These are phyloP conservation scores for Chaetorhynchus papuensis DNA, from an alignment of 2,113 vertebrate genomes.

Conservation along the genomic window DNA sequence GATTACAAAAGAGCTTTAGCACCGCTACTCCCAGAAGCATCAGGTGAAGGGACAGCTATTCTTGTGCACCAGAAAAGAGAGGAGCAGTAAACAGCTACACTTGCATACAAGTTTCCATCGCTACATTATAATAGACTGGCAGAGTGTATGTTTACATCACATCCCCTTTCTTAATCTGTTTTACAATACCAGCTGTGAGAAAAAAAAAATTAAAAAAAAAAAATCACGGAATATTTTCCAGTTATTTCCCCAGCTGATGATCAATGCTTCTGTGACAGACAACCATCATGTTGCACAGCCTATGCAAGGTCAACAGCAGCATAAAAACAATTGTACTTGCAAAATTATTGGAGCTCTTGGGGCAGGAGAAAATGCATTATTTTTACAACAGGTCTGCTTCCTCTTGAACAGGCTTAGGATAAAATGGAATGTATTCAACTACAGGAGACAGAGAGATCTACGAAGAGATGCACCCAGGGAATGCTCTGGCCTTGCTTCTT, in stretches of 20 bases:
- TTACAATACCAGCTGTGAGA: background rate
- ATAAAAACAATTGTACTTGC: background rate
- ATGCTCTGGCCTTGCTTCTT: background rate
- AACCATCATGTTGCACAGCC: background rate
- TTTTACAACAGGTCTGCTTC: background rate
- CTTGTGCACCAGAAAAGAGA: background rate
- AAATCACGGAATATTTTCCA: rapidly evolving
- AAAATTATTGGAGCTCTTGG: background rate
- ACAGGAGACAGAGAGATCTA: background rate
- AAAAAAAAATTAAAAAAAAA: background rate
- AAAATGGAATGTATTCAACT: background rate
- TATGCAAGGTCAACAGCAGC: background rate
- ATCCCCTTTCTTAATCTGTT: background rate
- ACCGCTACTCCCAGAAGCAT: background rate
- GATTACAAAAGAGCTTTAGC: background rate
- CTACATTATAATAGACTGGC: background rate
- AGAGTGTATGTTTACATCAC: background rate
- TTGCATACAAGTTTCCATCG: background rate
- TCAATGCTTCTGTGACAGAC: background rate
- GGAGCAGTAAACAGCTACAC: background rate
- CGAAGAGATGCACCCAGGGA: background rate
- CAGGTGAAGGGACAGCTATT: background rate
- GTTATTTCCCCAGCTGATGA: background rate
- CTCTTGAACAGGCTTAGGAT: background rate
- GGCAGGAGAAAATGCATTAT: background rate